Conservation (phyloP, 2,888 invertebrate genomes). For the Sarcophaga rosellei region DNA sequence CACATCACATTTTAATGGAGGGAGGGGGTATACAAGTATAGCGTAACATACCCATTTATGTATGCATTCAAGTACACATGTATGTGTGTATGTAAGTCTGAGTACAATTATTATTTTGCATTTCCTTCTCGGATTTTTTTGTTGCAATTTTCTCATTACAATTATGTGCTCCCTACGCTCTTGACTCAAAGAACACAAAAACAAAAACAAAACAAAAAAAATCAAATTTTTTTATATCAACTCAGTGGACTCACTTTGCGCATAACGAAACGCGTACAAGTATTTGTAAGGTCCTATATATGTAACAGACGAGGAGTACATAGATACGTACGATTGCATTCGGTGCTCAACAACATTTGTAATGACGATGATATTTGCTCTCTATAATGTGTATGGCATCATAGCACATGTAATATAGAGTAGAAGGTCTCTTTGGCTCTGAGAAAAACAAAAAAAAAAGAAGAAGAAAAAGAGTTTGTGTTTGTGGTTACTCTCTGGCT, state of each 20-base stretch:
- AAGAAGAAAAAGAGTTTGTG: too few species aligned
- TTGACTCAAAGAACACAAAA: conserved; percentile 4
- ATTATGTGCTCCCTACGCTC: conserved; percentile 32
- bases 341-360: conserved; percentile 13
- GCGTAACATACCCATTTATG: background rate
- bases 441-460: too few species aligned
- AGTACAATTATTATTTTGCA: background rate
- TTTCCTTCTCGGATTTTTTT: too few species aligned
- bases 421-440: conserved; percentile 3
- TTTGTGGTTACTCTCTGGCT: conserved; percentile 2
- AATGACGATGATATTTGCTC: too few species aligned
- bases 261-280: conserved; percentile 49
- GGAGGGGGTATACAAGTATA: too few species aligned
- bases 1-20: too few species aligned
- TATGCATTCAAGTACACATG: background rate
- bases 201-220: background rate
- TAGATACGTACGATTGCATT: background rate
- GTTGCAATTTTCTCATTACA: background rate
- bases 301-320: too few species aligned
- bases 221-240: conserved; percentile 30
- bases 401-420: conserved; percentile 14
- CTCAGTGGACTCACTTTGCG: conserved; percentile 62
- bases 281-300: background rate
- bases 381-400: too few species aligned
- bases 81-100: conserved; percentile 4